Evolutionary conservation across 2,888 invertebrate species (phyloP), one percentile per base, ranked within the genome.

Genomic region (Corbicula japonica): DNA sequence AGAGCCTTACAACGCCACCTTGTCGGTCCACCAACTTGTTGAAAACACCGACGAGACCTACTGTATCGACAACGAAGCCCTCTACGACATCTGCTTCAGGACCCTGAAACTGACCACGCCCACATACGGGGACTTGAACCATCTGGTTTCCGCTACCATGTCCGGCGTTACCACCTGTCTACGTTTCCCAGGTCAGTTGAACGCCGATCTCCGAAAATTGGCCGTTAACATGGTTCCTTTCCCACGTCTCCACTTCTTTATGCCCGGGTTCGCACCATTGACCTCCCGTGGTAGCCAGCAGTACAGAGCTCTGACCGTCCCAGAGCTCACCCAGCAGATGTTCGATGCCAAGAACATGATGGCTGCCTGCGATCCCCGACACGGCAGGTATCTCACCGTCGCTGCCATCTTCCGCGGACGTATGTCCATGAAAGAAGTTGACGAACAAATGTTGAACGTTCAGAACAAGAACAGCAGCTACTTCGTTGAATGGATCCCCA

Each of bases 261-360:
- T 93, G 91, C 92, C 93, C 34, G 92, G 92, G 32, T 92, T 92
- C 70, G 92, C 92, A 70, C 92, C 92, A n/a, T 87, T 92, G 18
- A 92, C 92, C 35, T 91, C 91, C 12, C 87, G 92, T 52, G 92
- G 91, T 46, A 89, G 89, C 80, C 91, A 92, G 81, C 93, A 92
- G 80, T 93, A 92, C 86, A 86, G 91, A 63, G 91, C 91, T 48
- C 86, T 92, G 34, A 91, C 91, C n/a, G 91, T 91, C 12, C 91
- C 91, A 48, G 91, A 91, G 71, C 87, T 91, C 35, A 91, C 91
- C 26, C 91, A 91, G 81, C 83, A 96, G 94, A 96, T 96, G 96
- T 98, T 98, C 94, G 98, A 98, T 94, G 97, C 98, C 85, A 98
- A 98, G 95, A 98, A 98, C 95, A 98, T 98, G 98, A 98, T 98